Base-by-base conservation (phyloP, 2,113 vertebrate species). In the Laterallus jamaicensis region DNA sequence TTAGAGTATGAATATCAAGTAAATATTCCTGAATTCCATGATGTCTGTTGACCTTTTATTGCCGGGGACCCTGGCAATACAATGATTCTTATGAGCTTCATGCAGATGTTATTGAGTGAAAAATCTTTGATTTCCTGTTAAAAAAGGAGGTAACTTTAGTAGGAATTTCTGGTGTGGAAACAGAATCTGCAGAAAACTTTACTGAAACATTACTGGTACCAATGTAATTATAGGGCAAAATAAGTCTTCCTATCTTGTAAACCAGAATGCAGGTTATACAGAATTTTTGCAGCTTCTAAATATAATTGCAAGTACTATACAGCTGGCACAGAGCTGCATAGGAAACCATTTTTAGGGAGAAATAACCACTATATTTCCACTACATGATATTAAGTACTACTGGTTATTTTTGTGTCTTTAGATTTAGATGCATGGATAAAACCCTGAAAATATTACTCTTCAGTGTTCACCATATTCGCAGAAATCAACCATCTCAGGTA, bases 11-110 rank as follows among this genome's bases (percentile, higher is more conserved):
- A 97, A 97, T 93, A 73, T 92, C 88, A 94, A 95, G 92, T 96
- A 97, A 97, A 96, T 92, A 97, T 56, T 96, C 86, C n/a, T 82
- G 39, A 96, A 91, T 97, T 95, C 63, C 47, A 62, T 88, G 73
- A 86, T 54, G 47, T 26, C 32, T 93, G 32, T 71, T 94, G 88
- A 95, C 74, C 85, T 96, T 96, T 95, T 96, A 97, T 54, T 54
- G 52, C 26, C 8, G 64, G 17, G 21, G 8, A 82, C 28, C 35
- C 60, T 49, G 71, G 44, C 40, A 90, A 66, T 39, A 50, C 22
- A 86, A 74, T 70, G 7, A 40, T 17, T 47, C 44, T 85, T 42
- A 28, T 2, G 1, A 71, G 17, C 22, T 85, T 85, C 35, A 50
- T 77, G 31, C 7, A 44, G 31, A 21, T 90, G 18, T 75, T 92